A percentile compares a stretch with the other conserved stretches of the same genome.
phyloP scores from a whole-genome alignment of 2,113 vertebrate genomes.

The Pomatorhinus ruficollis region DNA sequence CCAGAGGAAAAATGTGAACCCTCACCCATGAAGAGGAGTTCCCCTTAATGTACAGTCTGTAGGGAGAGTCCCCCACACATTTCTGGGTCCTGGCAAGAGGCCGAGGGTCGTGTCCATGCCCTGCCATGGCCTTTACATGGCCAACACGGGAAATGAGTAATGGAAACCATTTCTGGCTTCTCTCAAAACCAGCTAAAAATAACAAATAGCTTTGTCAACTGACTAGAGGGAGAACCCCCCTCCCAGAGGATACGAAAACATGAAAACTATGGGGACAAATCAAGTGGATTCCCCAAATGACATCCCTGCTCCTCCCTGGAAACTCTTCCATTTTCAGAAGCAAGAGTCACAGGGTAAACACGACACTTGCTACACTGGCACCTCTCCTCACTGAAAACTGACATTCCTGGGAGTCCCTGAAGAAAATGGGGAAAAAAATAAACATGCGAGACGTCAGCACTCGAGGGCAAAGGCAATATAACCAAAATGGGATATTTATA shows the following conservation, averaged over 20 bases:
- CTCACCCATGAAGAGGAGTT: slow-evolving; percentile 25
- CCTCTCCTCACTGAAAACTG: slow-evolving; percentile 49
- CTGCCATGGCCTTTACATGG: slow-evolving; percentile 2
- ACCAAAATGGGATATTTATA: slow-evolving; percentile 60
- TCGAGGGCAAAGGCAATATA: slow-evolving; percentile 49
- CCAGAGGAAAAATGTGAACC: slow-evolving; percentile 26
- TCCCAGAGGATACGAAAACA: slow-evolving; percentile 10
- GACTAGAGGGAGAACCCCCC: neutral
- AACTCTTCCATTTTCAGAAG: slow-evolving; percentile 55
- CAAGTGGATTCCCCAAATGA: slow-evolving; percentile 60
- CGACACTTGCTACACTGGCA: slow-evolving; percentile 31
- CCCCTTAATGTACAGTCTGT: slow-evolving; percentile 6
- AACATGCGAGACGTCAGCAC: slow-evolving; percentile 26
- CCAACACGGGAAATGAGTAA: slow-evolving; percentile 38
- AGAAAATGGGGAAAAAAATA: slow-evolving; percentile 52
- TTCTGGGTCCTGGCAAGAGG: neutral
- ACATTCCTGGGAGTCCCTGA: slow-evolving; percentile 53
- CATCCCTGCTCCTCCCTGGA: neutral
- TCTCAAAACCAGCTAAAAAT: slow-evolving; percentile 60
- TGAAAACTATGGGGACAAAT: slow-evolving; percentile 35
- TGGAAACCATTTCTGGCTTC: slow-evolving; percentile 37
- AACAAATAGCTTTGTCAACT: slow-evolving; percentile 31
- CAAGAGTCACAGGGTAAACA: slow-evolving; percentile 44
- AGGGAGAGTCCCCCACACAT: neutral
- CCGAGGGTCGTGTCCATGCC: neutral